Conservation (phyloP, 2,797 vertebrate species). For the Botia almorhae region DNA sequence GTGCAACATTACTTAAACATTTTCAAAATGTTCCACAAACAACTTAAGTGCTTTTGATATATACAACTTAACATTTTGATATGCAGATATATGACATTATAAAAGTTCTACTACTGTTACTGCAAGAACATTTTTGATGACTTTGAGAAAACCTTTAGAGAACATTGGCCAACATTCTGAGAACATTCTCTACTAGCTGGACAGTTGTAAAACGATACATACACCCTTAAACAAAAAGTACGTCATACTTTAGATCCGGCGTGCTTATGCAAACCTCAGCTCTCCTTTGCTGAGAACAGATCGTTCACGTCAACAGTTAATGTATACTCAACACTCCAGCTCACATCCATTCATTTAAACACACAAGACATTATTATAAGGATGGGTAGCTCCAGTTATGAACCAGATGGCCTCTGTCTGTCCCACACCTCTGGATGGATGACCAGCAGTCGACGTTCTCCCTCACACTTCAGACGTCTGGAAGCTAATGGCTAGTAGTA, state of each 20-base stretch:
- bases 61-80: no score
- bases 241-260: neutral
- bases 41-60: no score
- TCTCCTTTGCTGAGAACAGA: constrained; percentile 32
- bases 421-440: constrained; percentile 56
- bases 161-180: no score
- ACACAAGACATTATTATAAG: constrained; percentile 39
- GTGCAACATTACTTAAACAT: no score
- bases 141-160: no score
- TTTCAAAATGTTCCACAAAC: no score
- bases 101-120: no score
- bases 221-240: neutral
- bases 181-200: no score
- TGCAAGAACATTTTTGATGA: no score
- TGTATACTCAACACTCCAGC: constrained; percentile 35
- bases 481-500: constrained; percentile 53
- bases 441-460: constrained; percentile 40
- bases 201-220: neutral
- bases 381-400: constrained; percentile 32
- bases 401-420: constrained; percentile 65
- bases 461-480: constrained; percentile 46
- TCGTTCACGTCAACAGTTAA: constrained; percentile 42
- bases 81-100: no score
- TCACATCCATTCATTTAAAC: constrained; percentile 46
- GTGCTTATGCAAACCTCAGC: neutral